phyloP scores from a whole-genome alignment of 1,140 invertebrate species.

The Scylla paramamosain region DNA sequence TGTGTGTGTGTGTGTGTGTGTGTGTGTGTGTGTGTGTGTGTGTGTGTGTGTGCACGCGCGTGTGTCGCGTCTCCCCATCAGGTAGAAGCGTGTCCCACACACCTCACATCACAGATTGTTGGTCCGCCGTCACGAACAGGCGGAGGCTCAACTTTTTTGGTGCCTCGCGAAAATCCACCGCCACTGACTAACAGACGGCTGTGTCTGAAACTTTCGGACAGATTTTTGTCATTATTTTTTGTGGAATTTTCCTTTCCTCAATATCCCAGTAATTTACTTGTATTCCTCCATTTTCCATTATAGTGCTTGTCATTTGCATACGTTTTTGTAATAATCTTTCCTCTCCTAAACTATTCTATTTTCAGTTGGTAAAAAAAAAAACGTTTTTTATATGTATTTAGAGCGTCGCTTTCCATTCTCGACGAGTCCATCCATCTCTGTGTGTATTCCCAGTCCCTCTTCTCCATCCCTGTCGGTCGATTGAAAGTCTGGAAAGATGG shows the following conservation, averaged over 20 bases:
- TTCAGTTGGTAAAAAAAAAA: no score
- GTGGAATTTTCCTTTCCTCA: neutral
- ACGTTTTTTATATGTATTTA: neutral
- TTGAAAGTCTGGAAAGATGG: constrained; percentile 13
- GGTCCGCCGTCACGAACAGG: neutral
- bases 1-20: neutral
- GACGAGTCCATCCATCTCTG: neutral
- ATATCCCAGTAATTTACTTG: neutral
- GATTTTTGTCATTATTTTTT: neutral
- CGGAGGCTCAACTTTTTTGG: neutral
- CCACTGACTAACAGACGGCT: neutral
- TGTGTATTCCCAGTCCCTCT: neutral
- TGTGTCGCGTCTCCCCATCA: no score
- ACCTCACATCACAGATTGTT: constrained; percentile 22
- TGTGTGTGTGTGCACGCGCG: neutral
- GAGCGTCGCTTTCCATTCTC: neutral
- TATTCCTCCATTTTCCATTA: neutral
- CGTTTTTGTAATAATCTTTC: neutral
- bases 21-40: neutral
- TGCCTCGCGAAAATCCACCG: neutral
- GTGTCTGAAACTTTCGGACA: neutral
- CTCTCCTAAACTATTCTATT: no score
- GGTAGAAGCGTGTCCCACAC: neutral
- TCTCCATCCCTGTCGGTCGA: neutral
- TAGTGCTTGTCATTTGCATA: neutral